Evolutionary conservation across 2,797 vertebrate genomes (phyloP), one percentile per base, ranked within the genome.

Genomic region (Xenops minutus): DNA sequence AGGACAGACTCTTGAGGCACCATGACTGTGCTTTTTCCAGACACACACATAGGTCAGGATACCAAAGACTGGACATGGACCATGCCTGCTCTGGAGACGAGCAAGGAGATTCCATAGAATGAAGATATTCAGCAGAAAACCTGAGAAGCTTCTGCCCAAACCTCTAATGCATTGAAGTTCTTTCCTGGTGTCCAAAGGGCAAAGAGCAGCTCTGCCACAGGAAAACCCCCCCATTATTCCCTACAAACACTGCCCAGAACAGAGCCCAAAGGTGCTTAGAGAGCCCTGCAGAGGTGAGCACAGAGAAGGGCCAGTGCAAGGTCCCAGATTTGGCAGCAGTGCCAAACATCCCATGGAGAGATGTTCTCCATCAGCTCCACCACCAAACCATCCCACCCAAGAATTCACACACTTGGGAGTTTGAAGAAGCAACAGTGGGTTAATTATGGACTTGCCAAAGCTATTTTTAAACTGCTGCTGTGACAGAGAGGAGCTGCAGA

Each of bases 231-330:
- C 29, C n/a, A n/a, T n/a, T n/a, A 27, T 59, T 63, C 44, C 43
- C 43, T 24, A 8, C 8, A 39, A 39, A n/a, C 34, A 14, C 22
- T 6, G 11, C 16, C 36, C 14, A 3, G 4, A 6, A 0, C 0
- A 2, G 44, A 72, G 13, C 27, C 18, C 41, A 73, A 23, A 32
- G 10, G 6, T 2, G 26, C 3, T 2, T 29, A 48, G 16, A 79
- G 51, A 32, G 20, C 48, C n/a, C 74, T n/a, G 11, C 44, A 55
- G n/a, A 88, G 30, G 20, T 9, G 30, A 66, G 32, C 15, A 44
- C 49, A 52, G 59, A 56, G 41, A 20, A 32, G 27, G 18, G 20
- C 32, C 32, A 17, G 21, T 9, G n/a, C 24, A 16, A 79, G 41
- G 51, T 48, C 61, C 61, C 74, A 64, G 46, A 36, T 34, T 19